Conservation (phyloP, 2,888 invertebrate species). For the Aelia acuminata region DNA sequence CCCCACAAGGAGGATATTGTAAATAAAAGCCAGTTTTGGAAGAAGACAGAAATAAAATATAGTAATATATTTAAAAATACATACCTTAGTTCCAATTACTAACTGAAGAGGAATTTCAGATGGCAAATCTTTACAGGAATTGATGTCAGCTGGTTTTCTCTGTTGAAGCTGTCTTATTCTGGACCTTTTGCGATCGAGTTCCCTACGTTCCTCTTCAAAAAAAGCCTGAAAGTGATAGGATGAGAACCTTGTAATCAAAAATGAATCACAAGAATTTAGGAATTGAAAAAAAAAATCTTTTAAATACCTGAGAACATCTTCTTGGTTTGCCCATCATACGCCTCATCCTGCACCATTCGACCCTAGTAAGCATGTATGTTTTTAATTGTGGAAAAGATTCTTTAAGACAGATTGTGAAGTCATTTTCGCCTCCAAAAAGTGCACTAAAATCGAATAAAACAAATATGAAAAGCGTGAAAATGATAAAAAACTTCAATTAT, state of each 20-base stretch:
- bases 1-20: too few species aligned
- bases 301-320: constrained; percentile 83
- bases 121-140: constrained; percentile 87
- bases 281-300: neutral
- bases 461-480: neutral
- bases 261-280: neutral
- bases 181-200: constrained; percentile 90
- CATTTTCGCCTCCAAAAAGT: constrained; percentile 95
- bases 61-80: neutral
- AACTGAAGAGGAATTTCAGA: constrained; percentile 94
- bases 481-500: neutral
- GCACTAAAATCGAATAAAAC: constrained; percentile 73
- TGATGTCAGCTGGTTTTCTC: constrained; percentile 85
- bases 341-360: constrained; percentile 96
- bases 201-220: constrained; percentile 93
- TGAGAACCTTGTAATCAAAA: neutral
- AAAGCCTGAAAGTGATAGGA: constrained; percentile 80
- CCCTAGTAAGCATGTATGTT: constrained; percentile 85
- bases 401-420: constrained; percentile 92
- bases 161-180: constrained; percentile 95
- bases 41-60: too few species aligned
- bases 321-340: constrained; percentile 98
- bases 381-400: constrained; percentile 95
- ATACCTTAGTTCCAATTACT: constrained; percentile 89
- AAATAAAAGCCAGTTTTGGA: too few species aligned